These are phyloP conservation scores for Oryctes rhinoceros DNA, from an alignment of 1,140 invertebrate genomes.

Conservation along the genomic window DNA sequence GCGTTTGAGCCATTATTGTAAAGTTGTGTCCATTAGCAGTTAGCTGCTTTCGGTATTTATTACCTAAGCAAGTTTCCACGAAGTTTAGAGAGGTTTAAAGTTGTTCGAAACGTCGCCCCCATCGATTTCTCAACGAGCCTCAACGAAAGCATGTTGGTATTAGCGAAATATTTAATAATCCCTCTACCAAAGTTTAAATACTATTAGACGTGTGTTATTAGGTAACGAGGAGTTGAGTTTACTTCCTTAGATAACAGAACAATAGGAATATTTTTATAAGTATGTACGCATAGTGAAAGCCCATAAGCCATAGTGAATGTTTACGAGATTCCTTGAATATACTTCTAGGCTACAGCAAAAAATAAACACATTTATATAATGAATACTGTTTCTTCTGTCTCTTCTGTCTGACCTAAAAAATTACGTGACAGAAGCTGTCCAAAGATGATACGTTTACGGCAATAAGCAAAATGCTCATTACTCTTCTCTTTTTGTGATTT, in stretches of 20 bases:
- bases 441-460: background rate
- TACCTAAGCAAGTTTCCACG: background rate
- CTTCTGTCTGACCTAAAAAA: background rate
- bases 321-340: background rate
- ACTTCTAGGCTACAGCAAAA: background rate
- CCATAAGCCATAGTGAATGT: too few relatives aligned
- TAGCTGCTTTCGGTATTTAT: background rate
- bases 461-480: background rate
- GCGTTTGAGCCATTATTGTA: background rate
- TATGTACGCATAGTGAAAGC: background rate
- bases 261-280: too few relatives aligned
- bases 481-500: background rate
- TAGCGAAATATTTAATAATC: conserved; percentile 1
- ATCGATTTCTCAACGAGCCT: background rate
- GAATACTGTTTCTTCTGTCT: too few relatives aligned
- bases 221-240: too few relatives aligned
- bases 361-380: background rate
- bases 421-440: background rate
- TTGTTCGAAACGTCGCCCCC: background rate
- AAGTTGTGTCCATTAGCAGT: background rate
- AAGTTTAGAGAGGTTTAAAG: background rate
- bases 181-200: background rate
- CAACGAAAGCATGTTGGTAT: background rate
- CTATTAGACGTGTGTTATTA: too few relatives aligned
- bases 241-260: too few relatives aligned